Conservation (phyloP, 2,888 invertebrate species). For the Rhamphomyia laevipes region DNA sequence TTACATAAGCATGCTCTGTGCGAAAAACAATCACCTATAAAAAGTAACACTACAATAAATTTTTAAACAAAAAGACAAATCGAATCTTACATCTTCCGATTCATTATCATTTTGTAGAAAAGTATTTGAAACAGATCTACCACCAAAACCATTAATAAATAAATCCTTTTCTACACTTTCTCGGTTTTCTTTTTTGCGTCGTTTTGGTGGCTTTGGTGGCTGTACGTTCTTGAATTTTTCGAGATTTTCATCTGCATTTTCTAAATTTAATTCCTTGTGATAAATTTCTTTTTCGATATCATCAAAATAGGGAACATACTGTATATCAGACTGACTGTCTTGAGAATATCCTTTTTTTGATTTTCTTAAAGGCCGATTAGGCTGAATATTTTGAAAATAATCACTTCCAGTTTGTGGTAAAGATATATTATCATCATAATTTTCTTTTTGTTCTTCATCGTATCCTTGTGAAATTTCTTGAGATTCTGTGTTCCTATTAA, state of each 20-base stretch:
- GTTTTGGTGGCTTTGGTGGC: constrained; percentile 33
- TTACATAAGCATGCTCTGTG: constrained; percentile 52
- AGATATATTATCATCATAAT: constrained; percentile 30
- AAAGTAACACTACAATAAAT: background rate
- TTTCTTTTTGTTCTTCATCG: constrained; percentile 28
- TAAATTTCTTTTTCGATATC: constrained; percentile 36
- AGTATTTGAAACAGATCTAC: constrained; percentile 36
- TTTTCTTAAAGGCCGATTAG: constrained; percentile 43
- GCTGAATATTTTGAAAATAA: constrained; percentile 30
- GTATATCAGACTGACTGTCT: constrained; percentile 33
- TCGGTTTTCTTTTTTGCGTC: constrained; percentile 31
- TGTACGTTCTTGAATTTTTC: constrained; percentile 4
- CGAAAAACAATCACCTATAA: constrained; percentile 53
- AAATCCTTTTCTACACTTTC: constrained; percentile 34
- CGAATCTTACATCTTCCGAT: constrained; percentile 33
- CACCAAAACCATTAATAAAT: constrained; percentile 35
- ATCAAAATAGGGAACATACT: constrained; percentile 30
- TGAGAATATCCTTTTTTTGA: constrained; percentile 32
- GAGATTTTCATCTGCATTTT: constrained; percentile 17
- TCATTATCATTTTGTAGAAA: constrained; percentile 27
- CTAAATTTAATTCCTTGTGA: constrained; percentile 19
- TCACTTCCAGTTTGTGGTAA: constrained; percentile 34
- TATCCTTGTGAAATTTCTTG: constrained; percentile 28
- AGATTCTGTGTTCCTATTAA: constrained; percentile 21
- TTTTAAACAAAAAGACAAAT: background rate